phyloP scores from a whole-genome alignment of 2,113 vertebrate species.

The Lipotes vexillifer region DNA sequence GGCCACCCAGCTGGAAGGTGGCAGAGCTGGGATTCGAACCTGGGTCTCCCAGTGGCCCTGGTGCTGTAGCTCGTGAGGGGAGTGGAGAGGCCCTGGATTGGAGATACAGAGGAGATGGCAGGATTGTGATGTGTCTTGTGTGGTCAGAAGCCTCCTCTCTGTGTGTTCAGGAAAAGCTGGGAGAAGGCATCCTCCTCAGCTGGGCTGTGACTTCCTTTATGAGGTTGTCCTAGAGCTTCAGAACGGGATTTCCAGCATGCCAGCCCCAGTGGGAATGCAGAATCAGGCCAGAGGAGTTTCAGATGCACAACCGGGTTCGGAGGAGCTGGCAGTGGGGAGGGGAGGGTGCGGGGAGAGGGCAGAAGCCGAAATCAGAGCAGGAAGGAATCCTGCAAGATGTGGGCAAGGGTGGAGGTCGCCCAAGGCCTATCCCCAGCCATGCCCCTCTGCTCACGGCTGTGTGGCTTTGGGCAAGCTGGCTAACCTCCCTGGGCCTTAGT shows the following conservation, averaged over 20 bases:
- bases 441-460: not conserved
- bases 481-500: not conserved
- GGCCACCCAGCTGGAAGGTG: not conserved
- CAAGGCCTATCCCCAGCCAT: too few species aligned
- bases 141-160: not conserved
- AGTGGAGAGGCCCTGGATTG: accelerated
- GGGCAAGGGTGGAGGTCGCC: not conserved
- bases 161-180: not conserved
- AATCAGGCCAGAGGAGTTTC: constrained; percentile 64
- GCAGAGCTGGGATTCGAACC: not conserved
- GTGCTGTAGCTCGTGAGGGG: not conserved
- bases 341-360: constrained; percentile 15
- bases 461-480: not conserved
- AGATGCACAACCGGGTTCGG: not conserved
- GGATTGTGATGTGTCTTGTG: not conserved
- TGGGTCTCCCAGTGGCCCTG: not conserved
- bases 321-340: not conserved
- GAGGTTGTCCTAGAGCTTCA: not conserved
- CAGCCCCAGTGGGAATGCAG: constrained; percentile 18
- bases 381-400: not conserved
- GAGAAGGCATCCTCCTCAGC: not conserved
- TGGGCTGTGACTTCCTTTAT: constrained; percentile 41
- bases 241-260: not conserved
- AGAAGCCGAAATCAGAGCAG: not conserved
- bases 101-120: accelerated